Base-by-base conservation (phyloP, 2,797 vertebrate species). In the Artibeus jamaicensis region DNA sequence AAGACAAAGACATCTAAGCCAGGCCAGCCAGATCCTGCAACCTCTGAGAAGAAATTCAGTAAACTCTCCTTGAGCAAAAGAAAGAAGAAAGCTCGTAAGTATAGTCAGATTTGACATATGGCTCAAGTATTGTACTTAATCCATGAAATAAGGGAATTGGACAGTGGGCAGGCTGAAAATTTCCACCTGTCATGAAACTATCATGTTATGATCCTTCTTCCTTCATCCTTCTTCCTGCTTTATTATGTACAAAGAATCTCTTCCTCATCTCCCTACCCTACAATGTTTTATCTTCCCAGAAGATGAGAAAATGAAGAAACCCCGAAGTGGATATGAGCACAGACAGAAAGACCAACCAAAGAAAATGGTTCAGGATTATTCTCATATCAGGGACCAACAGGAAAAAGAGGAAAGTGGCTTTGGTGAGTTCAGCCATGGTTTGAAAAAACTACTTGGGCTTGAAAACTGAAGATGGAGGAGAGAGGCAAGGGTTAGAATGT, bases 361-460 rank as follows among this genome's bases (percentile, higher is more conserved):
- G 87, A 96, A 96, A 93, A 71, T 73, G 29, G 91, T 94, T 87
- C 95, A 91, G 71, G 90, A 67, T 96, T 42, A 92, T 95, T 95
- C 96, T 96, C 93, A 91, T 89, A 91, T 84, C 46, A 81, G 15
- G 22, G 89, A 78, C 26, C 95, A 92, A 50, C 91, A 97, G 76
- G 94, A 97, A 87, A 59, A n/a, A 82, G 96, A 92, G 12, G 86
- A 26, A 77, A 74, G 83, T 96, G 53, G 91, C 92, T 97, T 97
- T 95, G 92, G 97, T 98, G 84, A 98, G 97, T 95, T 95, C 34
- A 89, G 21, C 16, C 26, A n/a, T 77, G 14, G n/a, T 95, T 89
- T 78, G 55, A 48, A 85, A 93, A 97, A 97, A 34, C 9, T 91
- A 10, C 39, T 46, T 86, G 79, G 77, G 26, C 21, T 89, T 95